These are phyloP conservation scores for Melanocharis versteri DNA, from an alignment of 2,113 vertebrate genomes.

Conservation along the genomic window DNA sequence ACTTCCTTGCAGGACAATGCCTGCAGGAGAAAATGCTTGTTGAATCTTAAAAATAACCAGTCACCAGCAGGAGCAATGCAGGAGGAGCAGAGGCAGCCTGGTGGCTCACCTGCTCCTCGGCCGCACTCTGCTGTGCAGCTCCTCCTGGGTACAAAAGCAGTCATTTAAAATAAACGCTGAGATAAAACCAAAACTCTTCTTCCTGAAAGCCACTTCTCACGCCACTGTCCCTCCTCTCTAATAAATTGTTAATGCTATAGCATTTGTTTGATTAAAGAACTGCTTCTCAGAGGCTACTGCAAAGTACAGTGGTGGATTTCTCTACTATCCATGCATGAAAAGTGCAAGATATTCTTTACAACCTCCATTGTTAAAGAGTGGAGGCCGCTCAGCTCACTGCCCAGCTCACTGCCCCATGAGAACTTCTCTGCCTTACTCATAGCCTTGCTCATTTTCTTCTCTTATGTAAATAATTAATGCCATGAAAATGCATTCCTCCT, in stretches of 20 bases:
- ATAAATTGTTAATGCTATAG: not conserved
- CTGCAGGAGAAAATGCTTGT: not conserved
- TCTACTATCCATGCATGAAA: not conserved
- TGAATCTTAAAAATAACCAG: not conserved
- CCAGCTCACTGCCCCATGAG: not conserved
- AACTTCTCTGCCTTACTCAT: not conserved
- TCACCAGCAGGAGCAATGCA: fast-evolving
- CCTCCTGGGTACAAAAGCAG: not conserved
- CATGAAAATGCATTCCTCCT: not conserved
- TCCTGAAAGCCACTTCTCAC: not conserved
- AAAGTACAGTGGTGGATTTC: not conserved
- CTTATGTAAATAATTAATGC: not conserved
- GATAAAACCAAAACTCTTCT: not conserved
- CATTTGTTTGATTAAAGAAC: not conserved
- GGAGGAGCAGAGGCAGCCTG: fast-evolving
- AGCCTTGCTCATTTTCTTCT: not conserved
- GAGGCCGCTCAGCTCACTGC: not conserved
- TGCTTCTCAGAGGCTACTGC: not conserved
- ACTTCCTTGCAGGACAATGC: not conserved
- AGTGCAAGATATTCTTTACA: not conserved
- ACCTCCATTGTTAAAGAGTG: not conserved
- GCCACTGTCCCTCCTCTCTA: not conserved
- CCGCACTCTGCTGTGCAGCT: not conserved
- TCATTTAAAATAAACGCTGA: not conserved
- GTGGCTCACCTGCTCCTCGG: not conserved